These are phyloP conservation scores for Loripinus fragilis DNA, from an alignment of 2,888 invertebrate genomes.

Conservation along the genomic window DNA sequence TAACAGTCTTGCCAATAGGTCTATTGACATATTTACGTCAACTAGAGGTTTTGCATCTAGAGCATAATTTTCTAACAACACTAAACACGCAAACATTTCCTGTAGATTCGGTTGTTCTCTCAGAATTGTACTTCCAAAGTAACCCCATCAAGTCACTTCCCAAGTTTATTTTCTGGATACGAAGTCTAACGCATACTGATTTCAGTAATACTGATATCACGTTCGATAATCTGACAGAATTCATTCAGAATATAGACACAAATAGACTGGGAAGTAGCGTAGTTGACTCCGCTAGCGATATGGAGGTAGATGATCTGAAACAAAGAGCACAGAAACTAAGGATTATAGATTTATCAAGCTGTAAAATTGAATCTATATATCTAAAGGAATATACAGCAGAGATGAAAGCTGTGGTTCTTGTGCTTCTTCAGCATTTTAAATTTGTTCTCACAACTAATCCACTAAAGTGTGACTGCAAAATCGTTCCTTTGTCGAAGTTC, in stretches of 20 bases:
- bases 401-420: conserved; percentile 4
- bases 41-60: conserved; percentile 17
- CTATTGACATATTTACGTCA: conserved; percentile 17
- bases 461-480: conserved; percentile 49
- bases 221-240: conserved; percentile 28
- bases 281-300: conserved; percentile 32
- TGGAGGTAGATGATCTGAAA: conserved; percentile 22
- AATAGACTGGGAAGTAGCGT: conserved; percentile 18
- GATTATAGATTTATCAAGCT: conserved; percentile 29
- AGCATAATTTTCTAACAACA: conserved; percentile 18
- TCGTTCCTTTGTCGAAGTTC: conserved; percentile 41
- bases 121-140: conserved; percentile 27
- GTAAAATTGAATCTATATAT: conserved; percentile 3
- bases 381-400: not conserved
- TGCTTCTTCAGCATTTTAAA: conserved; percentile 51
- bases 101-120: conserved; percentile 21
- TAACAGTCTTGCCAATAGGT: not conserved
- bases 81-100: conserved; percentile 26
- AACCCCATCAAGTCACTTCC: conserved; percentile 33
- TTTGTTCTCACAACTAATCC: conserved; percentile 48
- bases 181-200: conserved; percentile 23
- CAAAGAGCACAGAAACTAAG: conserved; percentile 17
- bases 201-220: conserved; percentile 30
- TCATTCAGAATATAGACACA: conserved; percentile 23
- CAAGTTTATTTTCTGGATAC: conserved; percentile 36